Evolutionary conservation across 2,113 vertebrate genomes (phyloP), one percentile per base, ranked within the genome.

Genomic region (Gymnocephalus cernua): DNA sequence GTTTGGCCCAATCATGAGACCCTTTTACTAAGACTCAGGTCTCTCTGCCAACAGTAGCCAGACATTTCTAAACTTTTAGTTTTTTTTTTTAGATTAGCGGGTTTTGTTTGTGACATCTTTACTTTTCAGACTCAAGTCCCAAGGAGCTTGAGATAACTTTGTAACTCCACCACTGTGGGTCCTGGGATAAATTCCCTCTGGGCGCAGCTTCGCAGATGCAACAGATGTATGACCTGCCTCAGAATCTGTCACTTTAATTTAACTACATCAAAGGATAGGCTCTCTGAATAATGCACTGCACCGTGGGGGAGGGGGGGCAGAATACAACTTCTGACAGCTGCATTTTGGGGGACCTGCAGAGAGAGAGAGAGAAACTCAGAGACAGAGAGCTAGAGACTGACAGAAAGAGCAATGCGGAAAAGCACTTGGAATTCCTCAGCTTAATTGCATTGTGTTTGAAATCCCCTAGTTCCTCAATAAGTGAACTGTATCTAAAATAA

Each of bases 251-350:
- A 68, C 66, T 77, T 71, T 68, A 75, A 82, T 80, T 79, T 59
- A 56, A 56, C 57, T 1, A 79, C 80, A 83, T 86, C 79, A 86
- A 79, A 87, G 51, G 50, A 80, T 54, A 14, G 58, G 44, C 19
- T 23, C 29, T 73, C 23, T 84, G 82, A 88, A 89, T 84, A 84
- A 88, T 86, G 78, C 54, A 85, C 67, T 3, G 10, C 74, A 29
- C 35, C 58, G 12, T 45, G 76, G 81, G 85, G 76, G 81, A 83
- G 71, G 35, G 2, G 85, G 72, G 38, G 58, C 53, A 68, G 85
- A 29, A 65, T 82, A 68, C 50, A 38, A 41, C 57, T 76, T 63
- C 63, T 83, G 82, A 83, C 80, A 85, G 73, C 50, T 67, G 69
- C 53, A 21, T 81, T 86, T 79, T 80, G 29, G 54, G 67, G 47